A percentile compares a stretch with the other conserved stretches of the same genome.
Evolutionary conservation across 2,888 invertebrate genomes (phyloP).

Genomic region (Oeneis ivallda): DNA sequence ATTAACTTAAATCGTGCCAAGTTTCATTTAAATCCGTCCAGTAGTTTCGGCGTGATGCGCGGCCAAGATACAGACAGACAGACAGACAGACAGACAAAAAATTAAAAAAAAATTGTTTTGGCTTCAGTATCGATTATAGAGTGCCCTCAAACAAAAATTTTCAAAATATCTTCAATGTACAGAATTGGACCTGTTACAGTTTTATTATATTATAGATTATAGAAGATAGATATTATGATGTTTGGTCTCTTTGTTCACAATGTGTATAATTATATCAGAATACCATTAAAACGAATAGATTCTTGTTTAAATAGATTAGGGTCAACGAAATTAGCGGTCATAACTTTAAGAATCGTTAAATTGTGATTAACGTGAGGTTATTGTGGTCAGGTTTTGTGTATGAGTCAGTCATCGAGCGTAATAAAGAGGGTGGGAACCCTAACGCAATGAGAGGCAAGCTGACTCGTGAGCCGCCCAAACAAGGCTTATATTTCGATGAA

Average conservation of each 20-base stretch:
- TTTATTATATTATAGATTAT: too few relatives aligned
- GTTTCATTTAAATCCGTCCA: too few relatives aligned
- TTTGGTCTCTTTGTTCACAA: background rate
- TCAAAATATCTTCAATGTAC: too few relatives aligned
- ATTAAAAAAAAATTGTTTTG: too few relatives aligned
- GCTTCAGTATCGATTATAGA: too few relatives aligned
- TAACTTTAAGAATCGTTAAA: constrained; percentile 7
- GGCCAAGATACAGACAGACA: too few relatives aligned
- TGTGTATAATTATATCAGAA: background rate
- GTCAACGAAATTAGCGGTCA: constrained; percentile 2
- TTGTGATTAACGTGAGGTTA: constrained; percentile 4
- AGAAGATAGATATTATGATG: too few relatives aligned
- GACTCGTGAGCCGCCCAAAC: constrained; percentile 27
- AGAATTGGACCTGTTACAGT: too few relatives aligned
- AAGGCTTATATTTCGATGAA: constrained; percentile 33
- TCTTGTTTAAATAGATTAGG: constrained; percentile 1
- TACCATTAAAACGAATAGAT: background rate
- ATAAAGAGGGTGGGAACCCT: constrained; percentile 19
- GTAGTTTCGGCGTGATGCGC: too few relatives aligned
- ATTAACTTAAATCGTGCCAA: too few relatives aligned
- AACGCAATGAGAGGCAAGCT: constrained; percentile 18
- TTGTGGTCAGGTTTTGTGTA: constrained; percentile 9
- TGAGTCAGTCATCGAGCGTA: constrained; percentile 16
- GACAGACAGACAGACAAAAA: too few relatives aligned
- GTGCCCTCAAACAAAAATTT: too few relatives aligned